Base-by-base conservation (phyloP, 2,113 vertebrate species). In the Todiramphus saurophagus region DNA sequence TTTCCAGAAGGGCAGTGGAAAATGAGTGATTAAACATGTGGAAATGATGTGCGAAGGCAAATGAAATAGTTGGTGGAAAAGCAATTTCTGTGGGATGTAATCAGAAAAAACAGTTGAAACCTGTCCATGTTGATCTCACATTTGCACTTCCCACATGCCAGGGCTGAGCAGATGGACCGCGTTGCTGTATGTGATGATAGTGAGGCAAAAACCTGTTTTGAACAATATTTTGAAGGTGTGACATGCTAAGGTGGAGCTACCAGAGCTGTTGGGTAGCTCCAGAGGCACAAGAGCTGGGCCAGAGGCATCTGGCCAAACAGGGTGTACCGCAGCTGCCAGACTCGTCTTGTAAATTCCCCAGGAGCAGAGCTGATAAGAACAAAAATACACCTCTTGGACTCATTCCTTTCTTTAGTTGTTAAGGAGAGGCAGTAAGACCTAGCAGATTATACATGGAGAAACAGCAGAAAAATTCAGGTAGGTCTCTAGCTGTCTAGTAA, bases 161-260 rank as follows among this genome's bases (percentile, higher is more conserved):
- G 50, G 44, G 80, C 17, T 35, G 41, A 46, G 46, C 58, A 82
- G 86, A 55, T 58, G 81, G 72, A 28, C 28, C 56, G 3, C 14
- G 2, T 39, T 2, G 0, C 72, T 51, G 17, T 3, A 1, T 3
- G 55, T 11, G 44, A 14, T 35, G 66, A 39, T 44, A 15, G 39
- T 28, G 5, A 23, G 86, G 81, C 27, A 50, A 18, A 77, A n/a
- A 16, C 44, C 60, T 51, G 82, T 24, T 62, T 4, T 46, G 58
- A 70, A 46, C 72, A 35, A 4, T 13, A 24, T 48, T 78, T 28
- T 27, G 84, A 74, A 63, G 70, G 66, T 74, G 66, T 64, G 60
- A 78, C 18, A 1, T 35, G 55, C 66, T 74, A 25, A 6, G 5
- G 43, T 48, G 76, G 80, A 73, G 59, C 69, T 58, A 56, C 48